Conservation (phyloP, 2,797 vertebrate genomes). For the Morelia viridis region DNA sequence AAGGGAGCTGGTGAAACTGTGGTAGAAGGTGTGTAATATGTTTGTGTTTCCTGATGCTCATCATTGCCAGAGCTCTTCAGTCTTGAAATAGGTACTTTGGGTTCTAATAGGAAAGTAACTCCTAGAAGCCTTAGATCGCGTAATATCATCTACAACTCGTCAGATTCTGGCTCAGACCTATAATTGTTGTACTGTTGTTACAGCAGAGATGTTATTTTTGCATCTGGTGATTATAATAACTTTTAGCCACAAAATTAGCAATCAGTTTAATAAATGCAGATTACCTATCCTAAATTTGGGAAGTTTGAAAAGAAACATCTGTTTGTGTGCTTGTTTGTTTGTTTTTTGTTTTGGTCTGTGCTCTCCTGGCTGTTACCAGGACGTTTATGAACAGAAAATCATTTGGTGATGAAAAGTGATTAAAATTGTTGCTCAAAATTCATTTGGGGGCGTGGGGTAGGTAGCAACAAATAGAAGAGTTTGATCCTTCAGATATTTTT, state of each 20-base stretch:
- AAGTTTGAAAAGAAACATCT: neutral
- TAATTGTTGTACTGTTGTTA: neutral
- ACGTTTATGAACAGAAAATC: neutral
- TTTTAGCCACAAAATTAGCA: neutral
- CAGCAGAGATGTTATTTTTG: neutral
- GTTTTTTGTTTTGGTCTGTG: neutral
- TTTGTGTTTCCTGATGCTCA: too few species aligned
- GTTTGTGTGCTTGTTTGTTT: neutral
- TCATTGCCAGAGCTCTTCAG: too few species aligned
- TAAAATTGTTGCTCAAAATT: too few species aligned
- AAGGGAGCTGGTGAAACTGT: neutral
- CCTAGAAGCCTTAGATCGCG: neutral
- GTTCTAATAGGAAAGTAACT: neutral
- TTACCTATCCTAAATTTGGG: neutral
- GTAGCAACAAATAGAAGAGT: too few species aligned
- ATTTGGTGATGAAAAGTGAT: neutral
- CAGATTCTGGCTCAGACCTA: neutral
- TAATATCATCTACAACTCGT: neutral
- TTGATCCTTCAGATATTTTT: neutral
- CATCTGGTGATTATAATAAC: neutral
- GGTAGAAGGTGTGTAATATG: too few species aligned
- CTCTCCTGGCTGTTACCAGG: neutral
- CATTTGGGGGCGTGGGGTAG: too few species aligned
- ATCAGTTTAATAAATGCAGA: neutral
- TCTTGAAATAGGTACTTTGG: too few species aligned